A percentile compares a stretch with the other conserved stretches of the same genome.
phyloP scores from a whole-genome alignment of 2,797 vertebrate species.

The Sebastolobus altivelis region DNA sequence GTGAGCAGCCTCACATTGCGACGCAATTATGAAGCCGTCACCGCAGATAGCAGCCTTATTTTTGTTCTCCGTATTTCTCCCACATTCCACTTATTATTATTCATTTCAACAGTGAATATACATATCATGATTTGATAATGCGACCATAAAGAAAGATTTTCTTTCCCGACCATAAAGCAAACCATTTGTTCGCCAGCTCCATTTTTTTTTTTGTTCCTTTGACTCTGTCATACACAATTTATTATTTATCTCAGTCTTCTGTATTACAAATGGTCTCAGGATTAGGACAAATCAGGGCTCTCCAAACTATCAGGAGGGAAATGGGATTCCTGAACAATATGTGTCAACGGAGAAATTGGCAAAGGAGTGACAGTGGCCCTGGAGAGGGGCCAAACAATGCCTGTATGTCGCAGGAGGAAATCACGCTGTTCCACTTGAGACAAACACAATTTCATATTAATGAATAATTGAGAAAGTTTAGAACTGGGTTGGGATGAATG shows the following conservation, averaged over 20 bases:
- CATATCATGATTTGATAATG: conserved; percentile 83
- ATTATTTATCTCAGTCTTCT: conserved; percentile 85
- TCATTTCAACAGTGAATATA: conserved; percentile 74
- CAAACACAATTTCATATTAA: conserved; percentile 88
- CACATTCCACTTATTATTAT: conserved; percentile 64
- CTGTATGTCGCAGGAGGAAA: conserved; percentile 80
- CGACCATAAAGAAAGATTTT: conserved; percentile 71
- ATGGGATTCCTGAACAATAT: conserved; percentile 83
- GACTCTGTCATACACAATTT: conserved; percentile 83
- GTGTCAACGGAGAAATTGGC: conserved; percentile 83
- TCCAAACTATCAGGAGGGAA: conserved; percentile 82
- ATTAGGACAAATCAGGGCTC: conserved; percentile 85
- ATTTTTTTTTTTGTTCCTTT: conserved; percentile 76
- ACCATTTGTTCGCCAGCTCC: conserved; percentile 76
- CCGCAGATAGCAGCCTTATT: conserved; percentile 40
- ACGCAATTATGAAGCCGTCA: conserved; percentile 54
- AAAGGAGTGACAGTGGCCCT: conserved; percentile 72
- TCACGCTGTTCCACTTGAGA: conserved; percentile 86
- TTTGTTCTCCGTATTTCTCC: conserved; percentile 59
- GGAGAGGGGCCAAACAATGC: conserved; percentile 77
- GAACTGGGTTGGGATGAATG: conserved; percentile 81
- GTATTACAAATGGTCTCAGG: conserved; percentile 86
- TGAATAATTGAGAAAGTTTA: conserved; percentile 89
- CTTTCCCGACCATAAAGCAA: conserved; percentile 72
- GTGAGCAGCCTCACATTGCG: conserved; percentile 26